These are phyloP conservation scores for Lymantria dispar DNA, from an alignment of 2,888 invertebrate genomes.

Conservation along the genomic window DNA sequence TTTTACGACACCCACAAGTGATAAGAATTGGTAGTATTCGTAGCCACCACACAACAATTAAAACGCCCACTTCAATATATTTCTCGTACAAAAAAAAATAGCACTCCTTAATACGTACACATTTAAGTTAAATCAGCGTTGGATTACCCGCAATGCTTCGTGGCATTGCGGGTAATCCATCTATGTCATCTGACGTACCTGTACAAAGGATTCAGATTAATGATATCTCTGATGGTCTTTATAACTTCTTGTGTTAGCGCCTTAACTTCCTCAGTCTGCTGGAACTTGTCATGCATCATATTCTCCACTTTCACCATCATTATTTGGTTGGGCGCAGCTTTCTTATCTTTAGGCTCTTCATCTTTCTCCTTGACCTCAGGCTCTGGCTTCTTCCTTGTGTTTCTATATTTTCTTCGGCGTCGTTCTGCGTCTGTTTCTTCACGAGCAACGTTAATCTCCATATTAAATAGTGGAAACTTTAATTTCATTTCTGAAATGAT, in stretches of 20 bases:
- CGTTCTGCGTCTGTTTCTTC: slow-evolving; percentile 86
- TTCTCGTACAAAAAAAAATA: too few relatives aligned
- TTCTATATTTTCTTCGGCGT: slow-evolving; percentile 75
- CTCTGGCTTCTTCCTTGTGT: slow-evolving; percentile 46
- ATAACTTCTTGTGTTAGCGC: slow-evolving; percentile 98
- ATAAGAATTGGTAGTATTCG: too few relatives aligned
- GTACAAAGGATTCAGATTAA: slow-evolving; percentile 97
- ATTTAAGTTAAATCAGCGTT: too few relatives aligned
- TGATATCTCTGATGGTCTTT: slow-evolving; percentile 98
- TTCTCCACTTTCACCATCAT: slow-evolving; percentile 98
- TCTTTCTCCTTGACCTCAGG: slow-evolving; percentile 27
- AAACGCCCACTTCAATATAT: too few relatives aligned
- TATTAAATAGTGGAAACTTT: slow-evolving; percentile 92
- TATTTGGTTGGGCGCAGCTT: slow-evolving; percentile 62
- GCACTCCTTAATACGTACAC: too few relatives aligned
- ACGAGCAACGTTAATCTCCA: slow-evolving; percentile 90
- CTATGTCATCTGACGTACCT: slow-evolving; percentile 64
- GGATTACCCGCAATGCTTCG: too few relatives aligned
- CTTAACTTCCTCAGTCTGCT: slow-evolving; percentile 97
- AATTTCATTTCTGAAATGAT: slow-evolving; percentile 86
- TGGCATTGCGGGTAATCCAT: too few relatives aligned
- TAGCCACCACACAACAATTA: too few relatives aligned
- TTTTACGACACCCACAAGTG: too few relatives aligned
- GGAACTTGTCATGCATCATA: slow-evolving; percentile 92
- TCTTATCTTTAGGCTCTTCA: slow-evolving; percentile 44